Evolutionary conservation across 1,140 invertebrate species (phyloP).

Genomic region (Drosophila carrolli): DNA sequence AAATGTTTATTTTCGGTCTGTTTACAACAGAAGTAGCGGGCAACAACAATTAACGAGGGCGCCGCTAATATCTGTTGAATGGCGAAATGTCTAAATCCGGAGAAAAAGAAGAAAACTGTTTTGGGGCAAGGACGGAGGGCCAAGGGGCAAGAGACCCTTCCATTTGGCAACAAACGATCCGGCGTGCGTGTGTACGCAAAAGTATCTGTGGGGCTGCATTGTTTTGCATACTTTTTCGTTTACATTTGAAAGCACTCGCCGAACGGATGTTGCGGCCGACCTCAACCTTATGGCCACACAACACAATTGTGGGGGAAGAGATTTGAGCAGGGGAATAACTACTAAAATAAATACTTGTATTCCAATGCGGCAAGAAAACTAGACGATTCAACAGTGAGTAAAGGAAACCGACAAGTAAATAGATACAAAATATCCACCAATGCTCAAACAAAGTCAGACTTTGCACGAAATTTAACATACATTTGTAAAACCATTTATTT

Average conservation of each 20-base stretch:
- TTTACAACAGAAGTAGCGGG: conserved; percentile 49
- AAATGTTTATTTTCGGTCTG: conserved; percentile 49
- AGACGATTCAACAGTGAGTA: neutral
- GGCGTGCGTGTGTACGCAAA: conserved; percentile 19
- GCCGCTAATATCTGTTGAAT: conserved; percentile 60
- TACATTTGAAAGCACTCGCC: conserved; percentile 80
- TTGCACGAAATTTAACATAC: neutral
- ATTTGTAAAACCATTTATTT: neutral
- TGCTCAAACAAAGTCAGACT: neutral
- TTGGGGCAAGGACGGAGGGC: conserved; percentile 26
- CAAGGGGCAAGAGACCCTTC: conserved; percentile 15
- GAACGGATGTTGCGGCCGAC: conserved; percentile 78
- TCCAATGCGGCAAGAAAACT: conserved; percentile 10
- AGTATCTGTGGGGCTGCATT: conserved; percentile 53
- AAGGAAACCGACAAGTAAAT: conserved; percentile 18
- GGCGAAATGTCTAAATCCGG: conserved; percentile 71
- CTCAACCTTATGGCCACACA: conserved; percentile 66
- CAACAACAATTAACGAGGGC: conserved; percentile 51
- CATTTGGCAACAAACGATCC: conserved; percentile 37
- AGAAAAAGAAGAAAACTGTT: conserved; percentile 38
- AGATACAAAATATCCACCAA: conserved; percentile 5
- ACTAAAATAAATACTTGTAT: conserved; percentile 30
- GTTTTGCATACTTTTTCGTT: conserved; percentile 76
- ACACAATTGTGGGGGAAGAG: conserved; percentile 7
- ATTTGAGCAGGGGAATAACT: conserved; percentile 19